phyloP scores from a whole-genome alignment of 2,888 invertebrate species.

The Lepeophtheirus nordmannii region DNA sequence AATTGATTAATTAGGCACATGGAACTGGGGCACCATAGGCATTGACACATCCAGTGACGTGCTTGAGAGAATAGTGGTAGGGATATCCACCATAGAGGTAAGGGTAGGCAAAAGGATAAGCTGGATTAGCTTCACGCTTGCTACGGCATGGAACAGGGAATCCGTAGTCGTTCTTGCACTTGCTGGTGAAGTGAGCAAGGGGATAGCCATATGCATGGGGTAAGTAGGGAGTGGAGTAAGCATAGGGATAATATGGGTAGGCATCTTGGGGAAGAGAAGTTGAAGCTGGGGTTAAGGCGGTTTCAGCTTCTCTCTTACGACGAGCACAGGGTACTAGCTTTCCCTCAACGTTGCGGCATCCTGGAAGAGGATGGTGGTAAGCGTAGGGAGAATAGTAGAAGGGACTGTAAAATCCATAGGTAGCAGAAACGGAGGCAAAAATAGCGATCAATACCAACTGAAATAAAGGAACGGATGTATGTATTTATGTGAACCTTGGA shows the following conservation, averaged over 20 bases:
- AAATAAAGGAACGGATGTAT: neutral
- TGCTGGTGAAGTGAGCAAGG: neutral
- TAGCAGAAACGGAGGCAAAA: neutral
- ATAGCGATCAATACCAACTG: neutral
- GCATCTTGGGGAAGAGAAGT: neutral
- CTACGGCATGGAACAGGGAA: neutral
- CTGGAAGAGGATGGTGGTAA: neutral
- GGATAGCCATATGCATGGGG: neutral
- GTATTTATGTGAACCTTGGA: no score
- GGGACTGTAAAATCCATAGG: neutral
- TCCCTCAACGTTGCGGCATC: constrained; percentile 3
- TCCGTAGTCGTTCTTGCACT: neutral
- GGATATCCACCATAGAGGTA: neutral
- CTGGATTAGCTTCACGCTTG: neutral
- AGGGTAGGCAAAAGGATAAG: neutral
- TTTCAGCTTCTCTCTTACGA: neutral
- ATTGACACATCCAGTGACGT: constrained; percentile 2
- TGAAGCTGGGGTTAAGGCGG: neutral
- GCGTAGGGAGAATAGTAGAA: neutral
- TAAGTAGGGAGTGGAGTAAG: neutral
- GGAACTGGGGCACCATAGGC: neutral
- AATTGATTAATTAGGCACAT: neutral
- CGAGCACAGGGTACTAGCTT: neutral
- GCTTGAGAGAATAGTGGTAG: neutral
- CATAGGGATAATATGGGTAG: neutral